A percentile compares a stretch with the other conserved stretches of the same genome.
Conservation (phyloP, 2,113 vertebrate species). For the Tyrannus savana region DNA sequence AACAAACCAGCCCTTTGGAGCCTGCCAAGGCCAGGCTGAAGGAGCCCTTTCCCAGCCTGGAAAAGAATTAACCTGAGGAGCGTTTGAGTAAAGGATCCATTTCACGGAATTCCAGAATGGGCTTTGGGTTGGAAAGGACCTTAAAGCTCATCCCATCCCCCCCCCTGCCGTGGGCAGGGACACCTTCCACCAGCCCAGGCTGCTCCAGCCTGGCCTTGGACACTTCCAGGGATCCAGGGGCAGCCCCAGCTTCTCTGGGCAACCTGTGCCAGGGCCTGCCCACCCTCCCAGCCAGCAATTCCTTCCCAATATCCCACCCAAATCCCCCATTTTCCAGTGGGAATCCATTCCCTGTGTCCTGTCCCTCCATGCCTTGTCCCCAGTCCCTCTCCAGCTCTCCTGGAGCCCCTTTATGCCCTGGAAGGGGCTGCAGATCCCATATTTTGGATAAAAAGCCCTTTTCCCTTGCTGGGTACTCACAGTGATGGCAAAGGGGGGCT, state of each 20-base stretch:
- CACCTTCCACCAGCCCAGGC: neutral
- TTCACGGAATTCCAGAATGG: neutral
- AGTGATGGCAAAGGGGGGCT: neutral
- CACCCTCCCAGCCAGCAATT: neutral
- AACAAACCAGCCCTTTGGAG: too few relatives aligned
- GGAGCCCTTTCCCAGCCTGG: too few relatives aligned
- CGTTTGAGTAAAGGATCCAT: neutral
- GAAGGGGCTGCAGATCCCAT: neutral
- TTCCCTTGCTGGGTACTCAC: neutral
- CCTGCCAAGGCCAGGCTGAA: too few relatives aligned
- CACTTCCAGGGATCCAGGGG: neutral
- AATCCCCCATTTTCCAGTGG: neutral
- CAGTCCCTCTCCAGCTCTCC: neutral
- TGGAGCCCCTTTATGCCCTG: neutral
- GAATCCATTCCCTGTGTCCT: neutral
- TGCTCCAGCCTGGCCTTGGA: neutral
- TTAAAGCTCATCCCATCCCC: fast-evolving
- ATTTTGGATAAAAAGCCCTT: neutral
- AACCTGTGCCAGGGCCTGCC: neutral
- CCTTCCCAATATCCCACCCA: neutral
- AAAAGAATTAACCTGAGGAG: neutral
- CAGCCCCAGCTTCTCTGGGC: neutral
- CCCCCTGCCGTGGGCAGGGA: neutral
- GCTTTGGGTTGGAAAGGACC: neutral
- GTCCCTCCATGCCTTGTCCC: neutral